phyloP scores from a whole-genome alignment of 2,888 invertebrate species.

The Camponotus fellah region DNA sequence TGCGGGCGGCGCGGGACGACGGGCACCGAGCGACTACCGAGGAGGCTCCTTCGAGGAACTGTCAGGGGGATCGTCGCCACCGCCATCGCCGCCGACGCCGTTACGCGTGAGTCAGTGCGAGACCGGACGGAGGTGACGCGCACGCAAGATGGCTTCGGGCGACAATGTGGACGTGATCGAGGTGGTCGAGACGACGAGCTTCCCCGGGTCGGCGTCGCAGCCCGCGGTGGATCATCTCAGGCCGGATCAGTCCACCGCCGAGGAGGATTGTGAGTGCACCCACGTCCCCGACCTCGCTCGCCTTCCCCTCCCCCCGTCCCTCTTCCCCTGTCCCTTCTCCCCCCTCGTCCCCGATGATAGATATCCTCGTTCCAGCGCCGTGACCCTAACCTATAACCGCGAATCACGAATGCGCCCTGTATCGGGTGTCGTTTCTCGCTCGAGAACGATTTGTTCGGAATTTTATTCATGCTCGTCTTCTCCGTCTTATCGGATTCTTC shows the following conservation, averaged over 20 bases:
- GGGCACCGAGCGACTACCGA: conserved; percentile 64
- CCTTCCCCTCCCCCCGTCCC: background rate
- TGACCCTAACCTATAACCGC: conserved; percentile 56
- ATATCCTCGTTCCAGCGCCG: background rate
- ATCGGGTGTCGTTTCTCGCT: conserved; percentile 44
- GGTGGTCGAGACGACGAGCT: conserved; percentile 89
- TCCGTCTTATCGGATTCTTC: conserved; percentile 38
- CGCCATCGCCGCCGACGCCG: conserved; percentile 67
- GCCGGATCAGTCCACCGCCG: conserved; percentile 87
- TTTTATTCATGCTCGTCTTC: too few species aligned
- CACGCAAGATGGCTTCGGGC: conserved; percentile 92
- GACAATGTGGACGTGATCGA: conserved; percentile 93
- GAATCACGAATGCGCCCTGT: conserved; percentile 37
- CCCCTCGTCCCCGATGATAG: too few species aligned
- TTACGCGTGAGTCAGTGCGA: conserved; percentile 71
- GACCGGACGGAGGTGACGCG: conserved; percentile 73
- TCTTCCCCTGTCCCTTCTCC: background rate
- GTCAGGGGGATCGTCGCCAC: conserved; percentile 67
- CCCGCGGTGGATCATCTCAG: conserved; percentile 88
- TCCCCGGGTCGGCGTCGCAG: conserved; percentile 76
- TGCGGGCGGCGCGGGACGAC: conserved; percentile 48
- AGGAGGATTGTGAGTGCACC: conserved; percentile 88
- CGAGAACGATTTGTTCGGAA: background rate
- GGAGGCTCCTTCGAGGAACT: conserved; percentile 73
- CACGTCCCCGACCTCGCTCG: background rate